These are phyloP conservation scores for Microtus richardsoni DNA, from an alignment of 2,113 vertebrate species.

Conservation along the genomic window DNA sequence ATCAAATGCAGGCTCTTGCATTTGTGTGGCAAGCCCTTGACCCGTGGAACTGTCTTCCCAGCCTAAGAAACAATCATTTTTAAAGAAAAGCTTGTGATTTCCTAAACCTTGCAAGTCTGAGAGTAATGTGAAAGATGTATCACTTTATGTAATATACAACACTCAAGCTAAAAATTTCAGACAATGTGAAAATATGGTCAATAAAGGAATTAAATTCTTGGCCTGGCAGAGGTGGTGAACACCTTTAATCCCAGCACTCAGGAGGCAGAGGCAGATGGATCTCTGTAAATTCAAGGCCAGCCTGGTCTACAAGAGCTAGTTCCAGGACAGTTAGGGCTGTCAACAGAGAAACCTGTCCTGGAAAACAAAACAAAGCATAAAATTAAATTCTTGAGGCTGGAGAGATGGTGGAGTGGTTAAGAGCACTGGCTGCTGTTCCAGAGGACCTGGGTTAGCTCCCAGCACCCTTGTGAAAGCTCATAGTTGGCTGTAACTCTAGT, in stretches of 20 bases:
- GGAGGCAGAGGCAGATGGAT: no score
- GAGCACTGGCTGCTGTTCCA: not conserved
- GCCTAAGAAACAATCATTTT: not conserved
- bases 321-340: no score
- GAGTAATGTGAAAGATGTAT: not conserved
- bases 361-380: no score
- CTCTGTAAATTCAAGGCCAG: no score
- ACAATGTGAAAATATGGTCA: not conserved
- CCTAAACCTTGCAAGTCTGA: not conserved
- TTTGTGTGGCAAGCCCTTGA: not conserved
- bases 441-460: not conserved
- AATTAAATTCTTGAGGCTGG: not conserved
- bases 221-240: no score
- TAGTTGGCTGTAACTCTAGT: not conserved
- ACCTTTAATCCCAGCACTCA: no score
- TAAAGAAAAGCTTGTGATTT: constrained; percentile 42
- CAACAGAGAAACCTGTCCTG: no score
- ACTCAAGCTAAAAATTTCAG: constrained; percentile 4
- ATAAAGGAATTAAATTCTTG: not conserved
- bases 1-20: not conserved
- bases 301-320: no score
- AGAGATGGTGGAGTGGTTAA: not conserved
- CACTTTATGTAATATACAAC: constrained; percentile 42
- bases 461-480: not conserved
- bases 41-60: not conserved